phyloP scores from a whole-genome alignment of 2,797 vertebrate species.

The Pseudopleuronectes americanus region DNA sequence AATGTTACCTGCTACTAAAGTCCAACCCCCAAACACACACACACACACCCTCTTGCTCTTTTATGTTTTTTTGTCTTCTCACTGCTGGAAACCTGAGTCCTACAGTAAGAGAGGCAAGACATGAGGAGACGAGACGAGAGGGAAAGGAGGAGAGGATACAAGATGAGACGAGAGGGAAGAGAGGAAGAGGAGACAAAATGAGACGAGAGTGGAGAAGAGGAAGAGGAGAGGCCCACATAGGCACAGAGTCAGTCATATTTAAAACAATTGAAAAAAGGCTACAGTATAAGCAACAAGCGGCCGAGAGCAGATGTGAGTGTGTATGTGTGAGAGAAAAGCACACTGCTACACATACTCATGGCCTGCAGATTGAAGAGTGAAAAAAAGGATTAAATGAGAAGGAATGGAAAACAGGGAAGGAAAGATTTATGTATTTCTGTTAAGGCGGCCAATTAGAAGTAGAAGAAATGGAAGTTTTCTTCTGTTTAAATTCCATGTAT shows the following conservation, averaged over 20 bases:
- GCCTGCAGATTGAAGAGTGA: constrained; percentile 23
- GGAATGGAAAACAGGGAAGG: constrained; percentile 42
- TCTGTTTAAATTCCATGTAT: neutral
- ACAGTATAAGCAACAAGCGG: constrained; percentile 7
- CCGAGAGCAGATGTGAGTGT: constrained; percentile 10
- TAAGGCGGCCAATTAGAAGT: constrained; percentile 27
- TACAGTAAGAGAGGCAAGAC: constrained; percentile 12
- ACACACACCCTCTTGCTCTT: constrained; percentile 10
- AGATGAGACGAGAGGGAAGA: too few relatives aligned
- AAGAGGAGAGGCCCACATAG: neutral
- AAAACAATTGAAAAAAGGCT: constrained; percentile 19
- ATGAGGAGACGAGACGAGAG: neutral
- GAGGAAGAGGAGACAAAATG: neutral
- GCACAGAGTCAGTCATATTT: constrained; percentile 16
- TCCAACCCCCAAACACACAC: constrained; percentile 27
- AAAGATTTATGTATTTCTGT: constrained; percentile 51
- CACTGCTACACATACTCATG: constrained; percentile 4
- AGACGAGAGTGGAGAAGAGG: neutral
- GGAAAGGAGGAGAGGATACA: too few relatives aligned
- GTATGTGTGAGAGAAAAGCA: constrained; percentile 9
- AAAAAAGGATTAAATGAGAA: constrained; percentile 19
- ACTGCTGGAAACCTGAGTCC: constrained; percentile 23
- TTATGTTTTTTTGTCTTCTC: constrained; percentile 12
- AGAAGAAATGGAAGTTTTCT: constrained; percentile 12
- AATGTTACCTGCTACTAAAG: constrained; percentile 52